phyloP scores from a whole-genome alignment of 2,113 vertebrate species.

The Coptodon bakossiorum region DNA sequence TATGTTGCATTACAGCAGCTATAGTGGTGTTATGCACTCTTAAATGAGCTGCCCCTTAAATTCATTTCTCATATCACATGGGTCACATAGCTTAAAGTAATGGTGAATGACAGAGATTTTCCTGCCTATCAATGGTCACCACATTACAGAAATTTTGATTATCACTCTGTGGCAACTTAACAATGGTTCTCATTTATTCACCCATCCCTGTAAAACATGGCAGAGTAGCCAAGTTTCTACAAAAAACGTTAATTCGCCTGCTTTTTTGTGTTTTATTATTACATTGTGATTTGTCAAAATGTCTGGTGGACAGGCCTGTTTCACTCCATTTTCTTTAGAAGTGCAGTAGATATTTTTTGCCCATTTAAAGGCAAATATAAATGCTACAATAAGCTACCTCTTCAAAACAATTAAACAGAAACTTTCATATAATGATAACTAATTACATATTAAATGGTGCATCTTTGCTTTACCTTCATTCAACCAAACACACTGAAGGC shows the following conservation, averaged over 20 bases:
- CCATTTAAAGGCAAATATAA: neutral
- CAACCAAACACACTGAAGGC: neutral
- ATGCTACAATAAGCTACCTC: neutral
- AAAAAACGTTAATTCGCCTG: neutral
- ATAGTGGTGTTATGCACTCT: neutral
- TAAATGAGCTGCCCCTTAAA: neutral
- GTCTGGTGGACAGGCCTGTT: neutral
- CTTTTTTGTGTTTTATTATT: neutral
- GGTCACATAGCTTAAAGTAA: neutral
- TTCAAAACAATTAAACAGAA: neutral
- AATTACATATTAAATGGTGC: neutral
- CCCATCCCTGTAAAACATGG: neutral
- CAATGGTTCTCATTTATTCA: neutral
- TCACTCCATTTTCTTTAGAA: neutral
- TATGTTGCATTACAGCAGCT: neutral
- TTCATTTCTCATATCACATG: neutral
- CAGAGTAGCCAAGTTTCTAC: neutral
- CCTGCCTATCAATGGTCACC: neutral
- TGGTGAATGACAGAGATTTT: neutral
- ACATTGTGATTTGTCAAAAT: neutral
- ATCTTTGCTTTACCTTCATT: neutral
- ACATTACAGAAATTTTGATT: neutral
- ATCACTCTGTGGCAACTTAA: neutral
- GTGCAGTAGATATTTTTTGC: neutral
- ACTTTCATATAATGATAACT: neutral